Base-by-base conservation (phyloP, 2,797 vertebrate species). In the Chelon labrosus region DNA sequence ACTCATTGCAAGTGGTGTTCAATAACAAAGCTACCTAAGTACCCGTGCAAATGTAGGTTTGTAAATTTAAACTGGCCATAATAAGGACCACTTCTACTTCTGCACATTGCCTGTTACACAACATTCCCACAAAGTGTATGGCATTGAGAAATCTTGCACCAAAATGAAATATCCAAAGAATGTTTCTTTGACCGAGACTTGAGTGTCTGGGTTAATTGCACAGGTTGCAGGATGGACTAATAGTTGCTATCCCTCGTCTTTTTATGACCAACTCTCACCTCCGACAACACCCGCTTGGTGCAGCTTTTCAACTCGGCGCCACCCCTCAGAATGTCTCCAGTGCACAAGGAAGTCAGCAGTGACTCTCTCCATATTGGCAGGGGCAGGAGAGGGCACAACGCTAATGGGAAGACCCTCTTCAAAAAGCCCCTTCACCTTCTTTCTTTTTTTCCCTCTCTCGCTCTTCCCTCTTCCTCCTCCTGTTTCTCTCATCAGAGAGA, bases 351-450 rank as follows among this genome's bases (percentile, higher is more conserved):
- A 93, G 81, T 85, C 86, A 63, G 72, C 68, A 59, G 65, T 31
- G 56, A 80, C 68, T 82, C 81, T 80, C 60, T 67, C 65, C 64
- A 87, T 92, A 93, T 90, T 90, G 87, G 82, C 83, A 65, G 74
- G 88, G 88, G 91, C 91, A 88, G 57, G 42, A 75, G 83, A 79
- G 84, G 91, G 79, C 84, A 80, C 78, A 70, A 75, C 79, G 80
- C 75, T 86, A 91, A 93, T 88, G 80, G 86, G 79, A 80, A 85
- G 77, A 91, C 54, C 81, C 77, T 90, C 91, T 92, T 92, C 87
- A 93, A 91, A 94, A 89, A 83, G 64, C 47, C 56, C 52, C 61
- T 75, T 84, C 85, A 82, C 74, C 72, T 75, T 81, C 73, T 85
- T 70, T 75, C 86, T 78, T 74, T 27, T 27, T 5, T 14, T 5